A percentile compares a stretch with the other conserved stretches of the same genome.
Conservation (phyloP, 2,888 invertebrate species). For the Bombylius discolor region DNA sequence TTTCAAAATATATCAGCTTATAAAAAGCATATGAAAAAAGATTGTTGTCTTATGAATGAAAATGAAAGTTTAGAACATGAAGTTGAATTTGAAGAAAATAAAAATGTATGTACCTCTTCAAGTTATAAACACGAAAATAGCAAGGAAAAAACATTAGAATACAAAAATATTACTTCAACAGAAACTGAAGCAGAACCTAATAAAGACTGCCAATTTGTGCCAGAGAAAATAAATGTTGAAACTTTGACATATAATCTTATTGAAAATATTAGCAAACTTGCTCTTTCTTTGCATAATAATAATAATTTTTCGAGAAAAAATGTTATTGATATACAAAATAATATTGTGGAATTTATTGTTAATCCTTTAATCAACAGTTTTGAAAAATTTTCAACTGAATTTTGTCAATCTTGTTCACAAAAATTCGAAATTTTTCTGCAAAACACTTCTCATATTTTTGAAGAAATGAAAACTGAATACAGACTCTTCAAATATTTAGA, state of each 20-base stretch:
- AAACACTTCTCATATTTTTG: neutral
- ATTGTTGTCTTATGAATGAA: neutral
- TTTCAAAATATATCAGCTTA: slow-evolving; percentile 2
- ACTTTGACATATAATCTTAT: too few species aligned
- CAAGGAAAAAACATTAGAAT: too few species aligned
- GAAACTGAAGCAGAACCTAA: too few species aligned
- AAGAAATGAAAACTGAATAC: slow-evolving; percentile 1
- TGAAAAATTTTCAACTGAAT: neutral
- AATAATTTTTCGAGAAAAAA: slow-evolving; percentile 6
- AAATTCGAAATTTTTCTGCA: neutral
- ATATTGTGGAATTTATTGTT: slow-evolving; percentile 1
- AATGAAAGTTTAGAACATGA: neutral
- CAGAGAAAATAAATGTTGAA: too few species aligned
- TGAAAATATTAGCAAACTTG: too few species aligned
- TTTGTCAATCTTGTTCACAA: neutral
- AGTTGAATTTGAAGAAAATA: too few species aligned
- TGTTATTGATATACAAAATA: slow-evolving; percentile 1
- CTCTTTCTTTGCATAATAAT: neutral
- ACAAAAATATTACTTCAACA: too few species aligned
- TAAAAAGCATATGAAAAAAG: slow-evolving; percentile 1
- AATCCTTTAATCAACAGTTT: neutral
- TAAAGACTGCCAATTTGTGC: too few species aligned
- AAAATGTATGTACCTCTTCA: too few species aligned
- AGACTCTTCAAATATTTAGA: slow-evolving; percentile 2
- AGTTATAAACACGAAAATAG: too few species aligned